Evolutionary conservation across 2,888 invertebrate species (phyloP), one percentile per base, ranked within the genome.

Genomic region (Eilema griseolum): DNA sequence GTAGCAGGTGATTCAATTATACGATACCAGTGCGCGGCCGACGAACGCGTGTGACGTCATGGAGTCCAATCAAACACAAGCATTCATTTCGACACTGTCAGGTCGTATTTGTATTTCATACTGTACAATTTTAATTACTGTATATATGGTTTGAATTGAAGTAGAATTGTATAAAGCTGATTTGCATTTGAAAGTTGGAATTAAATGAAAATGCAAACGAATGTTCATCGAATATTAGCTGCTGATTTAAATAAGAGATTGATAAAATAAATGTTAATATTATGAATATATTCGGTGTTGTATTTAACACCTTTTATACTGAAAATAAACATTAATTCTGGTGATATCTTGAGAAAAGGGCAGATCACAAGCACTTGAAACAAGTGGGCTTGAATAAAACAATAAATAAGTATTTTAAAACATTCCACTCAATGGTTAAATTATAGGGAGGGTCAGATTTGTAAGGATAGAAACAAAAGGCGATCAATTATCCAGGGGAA

Each of bases 71-170:
- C 73, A 78, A 75, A 80, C 73, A 74, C 61, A 60, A 61, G 66
- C 72, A 72, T 76, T 81, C 80, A 81, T 81, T 81, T 79, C 62
- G 70, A n/a, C 74, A 75, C 72, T 81, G 74, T 76, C 61, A 56
- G 33, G 33, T 63, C 60, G 66, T 82, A 72, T 81, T 81, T 82
- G 77, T 59, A 60, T 75, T 73, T 60, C 75, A 72, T 73, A 75
- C 69, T 69, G 74, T 74, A 65, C 59, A 41, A 66, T 75, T 81
- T 70, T 74, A 75, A 77, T 79, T 73, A 69, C 69, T 73, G 61
- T 61, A 31, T 65, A 41, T 64, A 46, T 23, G 33, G 7, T 23
- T 20, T 5, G 52, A 65, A 16, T 56, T 31, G 16, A 10, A 12
- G 11, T 24, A 8, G n/a, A 23, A 33, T 33, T 33, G 14, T 23